phyloP scores from a whole-genome alignment of 2,113 vertebrate species.

The Phoenicopterus ruber region DNA sequence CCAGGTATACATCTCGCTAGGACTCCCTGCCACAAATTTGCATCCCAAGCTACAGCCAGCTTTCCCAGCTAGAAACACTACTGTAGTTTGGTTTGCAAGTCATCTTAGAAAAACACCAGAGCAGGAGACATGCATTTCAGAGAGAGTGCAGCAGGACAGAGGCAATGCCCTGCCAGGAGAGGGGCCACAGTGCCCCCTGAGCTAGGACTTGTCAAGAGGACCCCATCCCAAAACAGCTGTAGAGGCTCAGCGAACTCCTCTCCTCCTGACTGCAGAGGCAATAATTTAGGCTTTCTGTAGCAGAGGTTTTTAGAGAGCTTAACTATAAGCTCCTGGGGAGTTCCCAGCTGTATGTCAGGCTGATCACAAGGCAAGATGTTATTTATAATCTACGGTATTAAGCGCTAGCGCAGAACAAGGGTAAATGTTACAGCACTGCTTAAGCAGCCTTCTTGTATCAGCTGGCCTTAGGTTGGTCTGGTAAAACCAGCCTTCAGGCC shows the following conservation, averaged over 20 bases:
- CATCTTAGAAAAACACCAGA: not conserved
- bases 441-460: not conserved
- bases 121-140: not conserved
- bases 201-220: not conserved
- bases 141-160: not conserved
- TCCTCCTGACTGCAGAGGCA: not conserved
- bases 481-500: not conserved
- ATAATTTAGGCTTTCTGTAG: not conserved
- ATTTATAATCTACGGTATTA: not conserved
- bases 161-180: not conserved
- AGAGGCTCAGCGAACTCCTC: not conserved
- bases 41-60: not conserved
- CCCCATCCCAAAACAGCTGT: not conserved
- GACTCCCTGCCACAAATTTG: not conserved
- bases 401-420: not conserved
- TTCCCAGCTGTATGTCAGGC: not conserved
- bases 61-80: not conserved
- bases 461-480: not conserved
- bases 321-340: not conserved
- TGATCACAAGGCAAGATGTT: not conserved
- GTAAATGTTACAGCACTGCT: not conserved
- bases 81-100: not conserved
- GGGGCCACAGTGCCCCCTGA: rapidly evolving
- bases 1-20: not conserved
- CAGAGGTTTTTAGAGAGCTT: not conserved